A percentile compares a stretch with the other conserved stretches of the same genome.
These are phyloP conservation scores for Dicrostonyx torquatus DNA, from an alignment of 2,797 vertebrate species.

Conservation along the genomic window DNA sequence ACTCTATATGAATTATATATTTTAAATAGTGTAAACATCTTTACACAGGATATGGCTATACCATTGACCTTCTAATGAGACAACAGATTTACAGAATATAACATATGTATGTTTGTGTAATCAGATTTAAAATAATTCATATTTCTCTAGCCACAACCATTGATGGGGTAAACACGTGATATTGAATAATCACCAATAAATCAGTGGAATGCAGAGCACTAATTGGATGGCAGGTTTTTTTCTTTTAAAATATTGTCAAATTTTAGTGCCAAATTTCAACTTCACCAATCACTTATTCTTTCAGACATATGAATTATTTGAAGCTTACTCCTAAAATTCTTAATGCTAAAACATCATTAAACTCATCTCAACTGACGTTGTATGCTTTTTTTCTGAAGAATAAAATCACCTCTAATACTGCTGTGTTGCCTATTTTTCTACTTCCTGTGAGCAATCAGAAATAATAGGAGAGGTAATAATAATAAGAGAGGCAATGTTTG, in stretches of 20 bases:
- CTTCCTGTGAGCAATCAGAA: not conserved
- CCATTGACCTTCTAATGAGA: not conserved
- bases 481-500: not conserved
- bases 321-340: not conserved
- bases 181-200: not conserved
- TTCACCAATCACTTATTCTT: not conserved
- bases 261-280: not conserved
- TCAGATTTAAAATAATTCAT: not conserved
- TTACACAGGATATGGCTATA: not conserved
- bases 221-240: not conserved
- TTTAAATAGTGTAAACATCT: not conserved
- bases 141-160: not conserved
- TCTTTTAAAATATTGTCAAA: not conserved
- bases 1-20: not conserved
- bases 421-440: not conserved
- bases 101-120: not conserved
- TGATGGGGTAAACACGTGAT: not conserved
- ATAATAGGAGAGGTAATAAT: not conserved
- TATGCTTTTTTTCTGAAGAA: not conserved
- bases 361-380: not conserved
- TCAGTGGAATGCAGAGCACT: not conserved
- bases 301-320: not conserved
- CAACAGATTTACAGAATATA: not conserved
- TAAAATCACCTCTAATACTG: not conserved
- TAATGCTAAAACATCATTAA: not conserved